Conservation (phyloP, 1,140 invertebrate species). For the Ooceraea biroi region DNA sequence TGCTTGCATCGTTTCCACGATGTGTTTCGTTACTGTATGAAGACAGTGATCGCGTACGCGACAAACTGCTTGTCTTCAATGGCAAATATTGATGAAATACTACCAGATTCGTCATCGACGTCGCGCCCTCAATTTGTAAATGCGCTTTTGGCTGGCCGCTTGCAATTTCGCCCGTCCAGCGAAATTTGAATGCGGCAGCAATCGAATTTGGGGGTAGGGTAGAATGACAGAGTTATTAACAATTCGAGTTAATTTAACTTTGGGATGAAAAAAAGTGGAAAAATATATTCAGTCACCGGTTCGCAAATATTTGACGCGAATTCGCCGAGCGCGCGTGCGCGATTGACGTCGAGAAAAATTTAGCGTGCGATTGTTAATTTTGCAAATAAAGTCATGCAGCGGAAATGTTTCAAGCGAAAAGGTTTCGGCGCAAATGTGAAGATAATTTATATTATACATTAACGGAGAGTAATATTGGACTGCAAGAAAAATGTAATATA, state of each 20-base stretch:
- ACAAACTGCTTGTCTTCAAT: not conserved
- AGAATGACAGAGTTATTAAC: slow-evolving; percentile 1
- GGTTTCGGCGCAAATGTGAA: not conserved
- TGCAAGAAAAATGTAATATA: too few species aligned
- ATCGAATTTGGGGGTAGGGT: not conserved
- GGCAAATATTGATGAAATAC: slow-evolving; percentile 41
- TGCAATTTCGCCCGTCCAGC: too few species aligned
- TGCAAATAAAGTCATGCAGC: not conserved
- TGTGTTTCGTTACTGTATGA: not conserved
- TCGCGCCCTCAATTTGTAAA: slow-evolving; percentile 28
- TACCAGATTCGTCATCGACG: slow-evolving; percentile 6
- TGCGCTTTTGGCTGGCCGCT: too few species aligned
- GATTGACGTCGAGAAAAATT: not conserved
- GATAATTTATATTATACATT: too few species aligned
- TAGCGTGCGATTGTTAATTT: not conserved
- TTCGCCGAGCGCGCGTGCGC: not conserved
- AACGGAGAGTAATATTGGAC: too few species aligned
- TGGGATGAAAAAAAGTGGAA: not conserved
- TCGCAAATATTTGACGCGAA: slow-evolving; percentile 3
- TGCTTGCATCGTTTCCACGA: not conserved
- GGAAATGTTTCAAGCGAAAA: not conserved
- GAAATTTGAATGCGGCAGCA: too few species aligned
- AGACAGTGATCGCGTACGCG: not conserved
- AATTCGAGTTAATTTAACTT: slow-evolving; percentile 17
- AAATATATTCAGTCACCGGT: not conserved